Conservation (phyloP, 1,140 invertebrate species). For the Saccostrea glomerata region DNA sequence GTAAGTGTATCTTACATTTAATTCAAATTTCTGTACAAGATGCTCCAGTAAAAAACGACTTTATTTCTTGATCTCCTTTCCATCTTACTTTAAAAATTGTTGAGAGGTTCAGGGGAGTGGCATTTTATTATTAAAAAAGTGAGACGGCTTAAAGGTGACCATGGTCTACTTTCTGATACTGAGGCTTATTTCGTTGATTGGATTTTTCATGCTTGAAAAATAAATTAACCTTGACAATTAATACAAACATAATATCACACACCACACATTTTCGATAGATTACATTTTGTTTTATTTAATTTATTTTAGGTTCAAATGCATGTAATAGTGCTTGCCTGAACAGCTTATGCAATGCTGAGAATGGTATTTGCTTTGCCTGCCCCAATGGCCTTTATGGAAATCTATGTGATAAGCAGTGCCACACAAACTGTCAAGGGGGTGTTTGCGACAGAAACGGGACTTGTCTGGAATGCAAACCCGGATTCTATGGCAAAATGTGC, state of each 20-base stretch:
- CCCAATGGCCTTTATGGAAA: constrained; percentile 11
- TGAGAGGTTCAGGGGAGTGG: too few species aligned
- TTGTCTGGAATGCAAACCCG: constrained; percentile 20
- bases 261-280: too few species aligned
- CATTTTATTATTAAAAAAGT: neutral
- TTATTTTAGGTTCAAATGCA: constrained; percentile 11
- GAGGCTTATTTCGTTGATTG: too few species aligned
- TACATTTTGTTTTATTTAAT: too few species aligned
- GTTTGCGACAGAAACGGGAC: constrained; percentile 24
- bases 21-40: constrained; percentile 28
- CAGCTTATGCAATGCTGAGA: constrained; percentile 5
- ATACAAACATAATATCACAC: too few species aligned
- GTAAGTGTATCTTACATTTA: neutral
- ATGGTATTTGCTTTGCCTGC: constrained; percentile 24
- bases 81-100: too few species aligned
- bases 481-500: constrained; percentile 45
- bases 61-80: too few species aligned
- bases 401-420: neutral
- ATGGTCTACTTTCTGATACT: neutral
- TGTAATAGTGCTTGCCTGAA: constrained; percentile 9
- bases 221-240: too few species aligned
- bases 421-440: constrained; percentile 5
- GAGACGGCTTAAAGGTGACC: neutral
- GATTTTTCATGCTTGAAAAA: too few species aligned
- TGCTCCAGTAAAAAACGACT: too few species aligned